Evolutionary conservation across 2,888 invertebrate species (phyloP).

Genomic region (Ophioninae sp.): DNA sequence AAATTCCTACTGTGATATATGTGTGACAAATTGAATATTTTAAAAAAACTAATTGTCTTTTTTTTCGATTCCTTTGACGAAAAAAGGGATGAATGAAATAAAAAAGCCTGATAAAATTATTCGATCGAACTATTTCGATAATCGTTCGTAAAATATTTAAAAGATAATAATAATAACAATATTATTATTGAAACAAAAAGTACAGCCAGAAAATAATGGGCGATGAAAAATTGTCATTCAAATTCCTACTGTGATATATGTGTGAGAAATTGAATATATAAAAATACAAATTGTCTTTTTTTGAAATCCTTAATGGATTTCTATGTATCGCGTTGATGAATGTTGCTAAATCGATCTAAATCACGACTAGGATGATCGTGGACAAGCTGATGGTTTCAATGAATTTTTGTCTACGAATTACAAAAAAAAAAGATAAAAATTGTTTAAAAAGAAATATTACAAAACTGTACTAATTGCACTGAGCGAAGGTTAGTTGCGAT

Average conservation of each 20-base stretch:
- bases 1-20: conserved; percentile 2
- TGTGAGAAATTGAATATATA: conserved; percentile 5
- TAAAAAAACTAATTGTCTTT: too few relatives aligned
- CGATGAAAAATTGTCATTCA: conserved; percentile 7
- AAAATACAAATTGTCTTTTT: neutral
- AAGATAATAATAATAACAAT: neutral
- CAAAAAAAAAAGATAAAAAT: conserved; percentile 6
- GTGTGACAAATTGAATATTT: conserved; percentile 2
- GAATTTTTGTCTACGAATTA: conserved; percentile 26
- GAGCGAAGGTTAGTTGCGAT: conserved; percentile 32
- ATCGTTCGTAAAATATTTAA: neutral
- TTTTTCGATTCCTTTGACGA: neutral
- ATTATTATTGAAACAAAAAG: too few relatives aligned
- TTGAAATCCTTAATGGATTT: neutral
- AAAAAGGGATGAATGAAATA: conserved; percentile 3
- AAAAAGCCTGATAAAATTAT: neutral
- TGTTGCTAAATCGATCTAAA: conserved; percentile 27
- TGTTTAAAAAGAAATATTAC: too few relatives aligned
- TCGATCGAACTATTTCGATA: neutral
- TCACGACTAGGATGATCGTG: conserved; percentile 32
- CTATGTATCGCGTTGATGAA: neutral
- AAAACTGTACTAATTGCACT: conserved; percentile 51
- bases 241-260: conserved; percentile 1
- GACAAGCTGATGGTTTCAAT: conserved; percentile 40
- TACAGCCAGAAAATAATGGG: conserved; percentile 3